Evolutionary conservation across 2,797 vertebrate species (phyloP), one percentile per base, ranked within the genome.

Genomic region (Microctenopoma stevenorrisi): DNA sequence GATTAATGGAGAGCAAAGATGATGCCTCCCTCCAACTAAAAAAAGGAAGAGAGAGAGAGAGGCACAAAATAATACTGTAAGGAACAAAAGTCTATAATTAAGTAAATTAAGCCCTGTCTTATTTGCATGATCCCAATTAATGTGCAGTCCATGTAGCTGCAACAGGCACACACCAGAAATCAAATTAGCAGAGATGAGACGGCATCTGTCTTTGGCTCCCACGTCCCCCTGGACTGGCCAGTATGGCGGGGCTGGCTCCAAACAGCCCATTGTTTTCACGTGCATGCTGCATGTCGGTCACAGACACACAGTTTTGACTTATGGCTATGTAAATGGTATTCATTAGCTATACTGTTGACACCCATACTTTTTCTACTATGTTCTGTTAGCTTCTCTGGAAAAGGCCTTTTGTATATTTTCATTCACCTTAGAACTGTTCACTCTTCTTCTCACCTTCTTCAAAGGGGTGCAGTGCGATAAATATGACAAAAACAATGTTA

Each of bases 101-200:
- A 83, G 82, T 80, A 83, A 88, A 91, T 90, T 81, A 92, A 87
- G 82, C 70, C 76, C 68, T 58, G 78, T 90, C 82, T 82, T 89
- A 89, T 93, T 92, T 87, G 86, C 83, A 90, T 89, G 83, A 85
- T 91, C 83, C 89, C 79, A 89, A 85, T 91, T 87, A 89, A 89
- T 86, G 89, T 85, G 82, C 74, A 65, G 79, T 76, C 76, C 82
- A 64, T 88, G 85, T 89, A 62, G 81, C 78, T 63, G 63, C 54
- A 74, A 84, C 74, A 86, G 82, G 72, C 81, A 72, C 77, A 80
- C 83, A 88, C 76, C 66, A 89, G 79, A 88, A 93, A 93, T 91
- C 85, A 88, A 91, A 93, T 91, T 93, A 93, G 85, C 66, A 43
- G 78, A 83, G 78, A 89, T 87, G 81, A 91, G 88, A 82, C 81